phyloP scores from a whole-genome alignment of 2,113 vertebrate species.

The Crotalus helleri region DNA sequence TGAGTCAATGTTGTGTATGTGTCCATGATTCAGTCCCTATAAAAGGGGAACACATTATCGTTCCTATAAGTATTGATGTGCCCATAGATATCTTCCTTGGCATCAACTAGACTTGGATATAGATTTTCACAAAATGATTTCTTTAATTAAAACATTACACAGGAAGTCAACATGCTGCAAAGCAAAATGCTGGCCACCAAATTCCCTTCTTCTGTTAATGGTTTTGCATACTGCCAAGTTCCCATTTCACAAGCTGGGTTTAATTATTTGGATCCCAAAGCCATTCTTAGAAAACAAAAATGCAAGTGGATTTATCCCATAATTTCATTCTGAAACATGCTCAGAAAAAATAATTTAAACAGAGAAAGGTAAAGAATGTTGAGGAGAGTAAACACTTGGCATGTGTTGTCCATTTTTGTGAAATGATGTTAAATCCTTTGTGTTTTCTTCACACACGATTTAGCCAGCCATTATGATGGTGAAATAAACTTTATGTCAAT shows the following conservation, averaged over 20 bases:
- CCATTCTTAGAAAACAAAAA: background rate
- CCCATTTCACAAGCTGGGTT: background rate
- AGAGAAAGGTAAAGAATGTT: background rate
- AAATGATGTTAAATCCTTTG: background rate
- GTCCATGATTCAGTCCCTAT: background rate
- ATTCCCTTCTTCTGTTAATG: background rate
- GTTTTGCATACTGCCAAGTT: background rate
- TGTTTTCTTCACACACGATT: background rate
- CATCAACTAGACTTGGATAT: background rate
- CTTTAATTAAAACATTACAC: background rate
- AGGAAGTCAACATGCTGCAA: background rate
- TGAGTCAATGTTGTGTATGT: background rate
- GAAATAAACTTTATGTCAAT: background rate
- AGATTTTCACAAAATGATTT: background rate
- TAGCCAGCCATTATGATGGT: background rate
- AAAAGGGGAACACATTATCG: background rate
- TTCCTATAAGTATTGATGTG: background rate
- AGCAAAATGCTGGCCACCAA: background rate
- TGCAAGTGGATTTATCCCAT: background rate
- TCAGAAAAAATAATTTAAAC: background rate
- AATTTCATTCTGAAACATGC: background rate
- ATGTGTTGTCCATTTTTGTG: background rate
- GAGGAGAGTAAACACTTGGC: background rate
- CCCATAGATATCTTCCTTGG: background rate
- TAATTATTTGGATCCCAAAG: background rate